Conservation (phyloP, 2,113 vertebrate genomes). For the Crotalus horridus region DNA sequence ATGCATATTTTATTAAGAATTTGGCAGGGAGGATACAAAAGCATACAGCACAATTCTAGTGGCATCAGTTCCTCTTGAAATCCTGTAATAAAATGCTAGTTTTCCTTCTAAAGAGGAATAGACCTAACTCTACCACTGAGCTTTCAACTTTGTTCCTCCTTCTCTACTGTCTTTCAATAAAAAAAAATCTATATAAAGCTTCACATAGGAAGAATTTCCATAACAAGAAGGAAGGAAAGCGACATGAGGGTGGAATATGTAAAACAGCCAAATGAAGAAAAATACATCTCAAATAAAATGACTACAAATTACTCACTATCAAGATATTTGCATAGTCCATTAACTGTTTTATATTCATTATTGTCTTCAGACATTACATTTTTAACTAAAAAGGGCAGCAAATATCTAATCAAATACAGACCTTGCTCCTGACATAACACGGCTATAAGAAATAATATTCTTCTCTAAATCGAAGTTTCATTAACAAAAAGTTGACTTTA, state of each 20-base stretch:
- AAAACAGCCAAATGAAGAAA: background rate
- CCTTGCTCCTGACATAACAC: constrained; percentile 63
- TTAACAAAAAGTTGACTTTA: constrained; percentile 48
- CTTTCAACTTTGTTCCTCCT: background rate
- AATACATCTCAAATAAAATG: background rate
- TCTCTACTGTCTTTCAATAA: background rate
- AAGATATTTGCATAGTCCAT: background rate
- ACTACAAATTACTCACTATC: constrained; percentile 37
- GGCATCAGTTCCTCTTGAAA: background rate
- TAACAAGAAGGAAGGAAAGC: background rate
- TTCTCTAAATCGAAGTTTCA: constrained; percentile 65
- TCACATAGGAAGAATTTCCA: background rate
- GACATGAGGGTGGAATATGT: background rate
- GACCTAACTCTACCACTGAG: background rate
- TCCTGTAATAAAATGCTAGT: background rate
- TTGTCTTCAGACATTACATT: constrained; percentile 25
- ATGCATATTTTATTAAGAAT: background rate
- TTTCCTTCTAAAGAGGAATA: background rate
- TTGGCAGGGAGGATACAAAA: background rate
- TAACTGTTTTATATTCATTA: background rate
- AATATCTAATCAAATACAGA: constrained; percentile 35
- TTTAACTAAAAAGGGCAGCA: background rate
- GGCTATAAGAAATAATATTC: constrained; percentile 54
- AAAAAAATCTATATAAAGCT: background rate
- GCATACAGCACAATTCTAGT: background rate